phyloP scores from a whole-genome alignment of 1,140 invertebrate genomes.

The Drosophila pectinifera region DNA sequence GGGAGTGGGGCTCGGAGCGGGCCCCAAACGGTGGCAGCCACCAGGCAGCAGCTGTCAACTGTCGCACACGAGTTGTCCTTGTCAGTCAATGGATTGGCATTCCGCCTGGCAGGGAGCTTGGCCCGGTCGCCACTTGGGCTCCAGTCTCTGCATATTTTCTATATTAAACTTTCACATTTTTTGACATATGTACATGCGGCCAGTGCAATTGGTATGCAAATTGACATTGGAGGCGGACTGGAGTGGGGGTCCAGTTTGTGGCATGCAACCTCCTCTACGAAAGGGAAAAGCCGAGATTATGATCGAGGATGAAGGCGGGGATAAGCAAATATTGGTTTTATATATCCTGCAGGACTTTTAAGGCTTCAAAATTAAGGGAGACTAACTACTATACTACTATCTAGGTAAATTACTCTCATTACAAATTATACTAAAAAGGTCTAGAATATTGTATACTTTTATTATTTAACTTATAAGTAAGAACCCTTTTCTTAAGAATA shows the following conservation, averaged over 20 bases:
- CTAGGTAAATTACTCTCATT: no score
- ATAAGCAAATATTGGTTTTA: conserved; percentile 4
- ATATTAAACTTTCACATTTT: conserved; percentile 83
- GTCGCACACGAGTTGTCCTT: conserved; percentile 81
- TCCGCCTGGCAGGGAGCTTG: conserved; percentile 34
- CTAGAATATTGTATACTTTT: not conserved
- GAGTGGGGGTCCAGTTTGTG: conserved; percentile 1
- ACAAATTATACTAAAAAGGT: no score
- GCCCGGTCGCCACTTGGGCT: conserved; percentile 22
- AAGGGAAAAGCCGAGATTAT: conserved; percentile 45
- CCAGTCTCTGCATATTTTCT: conserved; percentile 73
- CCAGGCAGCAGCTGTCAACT: conserved; percentile 80
- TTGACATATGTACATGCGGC: conserved; percentile 61
- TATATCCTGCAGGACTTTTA: not conserved
- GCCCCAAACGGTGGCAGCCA: conserved; percentile 69
- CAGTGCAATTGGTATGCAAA: conserved; percentile 78
- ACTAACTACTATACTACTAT: no score
- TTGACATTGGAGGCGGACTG: conserved; percentile 41
- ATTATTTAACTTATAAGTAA: not conserved
- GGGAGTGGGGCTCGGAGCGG: conserved; percentile 1
- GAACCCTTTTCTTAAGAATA: no score
- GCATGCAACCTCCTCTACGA: conserved; percentile 19
- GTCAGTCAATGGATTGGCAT: conserved; percentile 73
- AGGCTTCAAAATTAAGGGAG: not conserved
- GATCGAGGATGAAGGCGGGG: conserved; percentile 10